Percentiles rank a stretch among this genome's conserved stretches.
These are phyloP conservation scores for Sinodicranocentrus sp. DNA, from an alignment of 2,888 invertebrate genomes.

Conservation along the genomic window DNA sequence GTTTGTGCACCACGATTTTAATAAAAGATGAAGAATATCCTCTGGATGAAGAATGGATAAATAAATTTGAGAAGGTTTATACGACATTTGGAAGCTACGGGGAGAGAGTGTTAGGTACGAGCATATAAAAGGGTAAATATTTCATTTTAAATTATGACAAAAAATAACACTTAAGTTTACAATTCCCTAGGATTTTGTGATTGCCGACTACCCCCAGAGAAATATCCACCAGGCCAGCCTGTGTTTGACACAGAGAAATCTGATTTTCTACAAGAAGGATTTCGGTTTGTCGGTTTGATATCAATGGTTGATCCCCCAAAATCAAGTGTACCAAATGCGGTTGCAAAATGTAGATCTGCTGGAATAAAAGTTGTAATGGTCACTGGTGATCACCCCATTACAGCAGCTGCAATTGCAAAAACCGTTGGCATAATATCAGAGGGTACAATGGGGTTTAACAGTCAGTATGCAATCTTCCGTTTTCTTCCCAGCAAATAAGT, in stretches of 20 bases:
- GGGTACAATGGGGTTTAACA: too few species aligned
- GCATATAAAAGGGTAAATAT: too few species aligned
- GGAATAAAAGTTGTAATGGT: constrained; percentile 89
- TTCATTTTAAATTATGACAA: too few species aligned
- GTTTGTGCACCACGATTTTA: constrained; percentile 83
- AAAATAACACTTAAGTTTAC: too few species aligned
- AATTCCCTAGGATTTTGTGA: constrained; percentile 78
- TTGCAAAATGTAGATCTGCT: constrained; percentile 85
- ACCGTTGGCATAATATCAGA: constrained; percentile 96
- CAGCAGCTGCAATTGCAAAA: constrained; percentile 83
- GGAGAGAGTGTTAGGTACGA: constrained; percentile 88
- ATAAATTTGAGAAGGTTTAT: constrained; percentile 84
- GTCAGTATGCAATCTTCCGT: too few species aligned
- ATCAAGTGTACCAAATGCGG: constrained; percentile 84
- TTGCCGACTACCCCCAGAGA: constrained; percentile 78
- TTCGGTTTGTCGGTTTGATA: constrained; percentile 84
- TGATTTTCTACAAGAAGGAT: constrained; percentile 83
- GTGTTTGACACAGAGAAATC: constrained; percentile 81
- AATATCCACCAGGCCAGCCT: constrained; percentile 81
- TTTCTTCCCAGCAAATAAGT: too few species aligned
- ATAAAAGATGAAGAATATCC: constrained; percentile 80
- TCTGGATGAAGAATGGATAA: constrained; percentile 81
- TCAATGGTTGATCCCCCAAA: constrained; percentile 87
- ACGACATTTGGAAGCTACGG: constrained; percentile 90
- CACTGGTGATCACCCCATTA: constrained; percentile 80